Evolutionary conservation across 1,140 invertebrate species (phyloP), one percentile per base, ranked within the genome.

Genomic region (Oedothorax gibbosus): DNA sequence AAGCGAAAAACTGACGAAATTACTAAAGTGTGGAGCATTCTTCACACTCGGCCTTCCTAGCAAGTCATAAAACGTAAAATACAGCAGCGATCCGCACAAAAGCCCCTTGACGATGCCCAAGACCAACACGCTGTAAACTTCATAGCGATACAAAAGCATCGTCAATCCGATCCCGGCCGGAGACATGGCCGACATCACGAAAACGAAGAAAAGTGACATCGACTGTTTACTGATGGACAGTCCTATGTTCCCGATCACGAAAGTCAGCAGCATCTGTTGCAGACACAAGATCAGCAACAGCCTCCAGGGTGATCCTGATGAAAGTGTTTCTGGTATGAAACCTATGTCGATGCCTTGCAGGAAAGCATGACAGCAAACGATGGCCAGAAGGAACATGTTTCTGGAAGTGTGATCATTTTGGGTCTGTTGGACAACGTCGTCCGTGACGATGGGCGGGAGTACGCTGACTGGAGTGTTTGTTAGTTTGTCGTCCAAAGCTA

Each of bases 1-100:
- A 5, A 79, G 2, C 6, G 77, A 54, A 56, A 79, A 79, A 21
- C 77, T 21, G 6, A n/a, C 62, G 57, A 79, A 79, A 4, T 64
- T 56, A 4, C 35, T 65, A 1, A 54, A 21, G 6, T 56, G 49
- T 15, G 62, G 54, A 51, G 51, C 14, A n/a, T 79, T 64, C 4
- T 54, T 79, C 9, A 66, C 12, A 7, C 15, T 21, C 4, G 18
- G n/a, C 14, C 77, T 50, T 56, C 80, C 53, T 14, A 82, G 20
- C 14, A 82, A 64, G 15, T 82, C 80, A 53, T 21, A 73, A 18
- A 82, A 82, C 3, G 69, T 82, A 15, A 73, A 14, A n/a, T 82
- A 82, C 9, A 82, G n/a, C n/a, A 82, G 35, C 11, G 53, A 51
- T 3, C 80, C 80, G 56, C 80, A 82, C 0, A 60, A 14, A 7